Base-by-base conservation (phyloP, 1,140 invertebrate species). In the Parapsyche elsis region DNA sequence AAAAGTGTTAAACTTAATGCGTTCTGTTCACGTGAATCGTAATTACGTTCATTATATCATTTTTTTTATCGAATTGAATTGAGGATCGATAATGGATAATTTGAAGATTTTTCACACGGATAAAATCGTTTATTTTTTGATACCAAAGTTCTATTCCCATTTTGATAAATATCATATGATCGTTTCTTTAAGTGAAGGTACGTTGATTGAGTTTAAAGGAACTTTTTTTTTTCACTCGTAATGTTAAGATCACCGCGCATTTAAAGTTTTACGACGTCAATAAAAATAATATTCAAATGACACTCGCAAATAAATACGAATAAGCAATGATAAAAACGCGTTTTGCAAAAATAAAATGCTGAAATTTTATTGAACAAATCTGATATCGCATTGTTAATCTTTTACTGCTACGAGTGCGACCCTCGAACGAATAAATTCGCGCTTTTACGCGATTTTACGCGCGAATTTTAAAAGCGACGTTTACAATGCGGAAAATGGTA, bases 271-370 rank as follows among this genome's bases (percentile, higher is more conserved):
- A 61, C 16, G 9, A 7, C 57, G 9, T 19, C 57, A 19, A 21
- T 61, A 21, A 61, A 61, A 61, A 61, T 61, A 61, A 61, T 61
- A 61, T 61, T 9, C 57, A 61, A 61, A 61, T 9, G 5, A 9
- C 14, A 16, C 57, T 9, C 57, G 57, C 14, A 61, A n/a, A 61
- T 38, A 38, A 38, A 38, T 38, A 38, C 30, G 30, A 38, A 38
- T 38, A 38, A 38, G 7, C 30, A 61, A 61, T n/a, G n/a, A 61
- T 61, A 16, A 61, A 19, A 61, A 61, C 57, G 9, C 30, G 2
- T 38, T 7, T 4, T 38, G 30, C 16, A 21, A 16, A 61, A 0
- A 21, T 19, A 61, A 19, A 61, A 61, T 19, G 10, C 16, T 61
- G 30, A 38, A 38, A 61, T 16, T 61, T 61, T 61, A 61, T 61